These are phyloP conservation scores for Cyclargus thomasi DNA, from an alignment of 1,140 invertebrate genomes.

Conservation along the genomic window DNA sequence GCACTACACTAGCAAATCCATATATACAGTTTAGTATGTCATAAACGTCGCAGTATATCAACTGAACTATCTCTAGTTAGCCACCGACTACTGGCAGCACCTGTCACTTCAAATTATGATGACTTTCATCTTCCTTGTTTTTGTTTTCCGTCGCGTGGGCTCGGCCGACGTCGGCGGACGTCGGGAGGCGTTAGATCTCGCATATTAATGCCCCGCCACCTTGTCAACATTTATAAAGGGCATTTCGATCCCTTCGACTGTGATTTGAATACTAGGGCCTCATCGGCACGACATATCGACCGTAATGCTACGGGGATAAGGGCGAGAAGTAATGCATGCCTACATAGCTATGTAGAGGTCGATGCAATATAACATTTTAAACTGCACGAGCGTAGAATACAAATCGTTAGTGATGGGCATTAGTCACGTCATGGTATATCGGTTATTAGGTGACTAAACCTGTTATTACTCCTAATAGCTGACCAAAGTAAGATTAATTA, in stretches of 20 bases:
- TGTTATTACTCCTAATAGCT: too few species aligned
- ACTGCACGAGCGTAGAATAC: background rate
- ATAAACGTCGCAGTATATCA: too few species aligned
- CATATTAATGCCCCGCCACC: slow-evolving; percentile 5
- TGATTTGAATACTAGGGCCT: slow-evolving; percentile 6
- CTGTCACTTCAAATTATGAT: background rate
- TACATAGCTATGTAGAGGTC: background rate
- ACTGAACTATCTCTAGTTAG: background rate
- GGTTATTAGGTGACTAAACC: too few species aligned
- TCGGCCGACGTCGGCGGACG: background rate
- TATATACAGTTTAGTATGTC: too few species aligned
- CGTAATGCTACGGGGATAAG: background rate
- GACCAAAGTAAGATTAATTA: too few species aligned
- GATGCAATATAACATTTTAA: background rate
- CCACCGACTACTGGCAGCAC: background rate
- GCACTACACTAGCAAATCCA: too few species aligned
- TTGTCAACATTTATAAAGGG: slow-evolving; percentile 15
- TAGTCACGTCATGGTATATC: too few species aligned
- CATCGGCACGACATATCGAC: background rate
- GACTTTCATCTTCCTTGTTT: slow-evolving; percentile 12
- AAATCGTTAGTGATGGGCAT: background rate
- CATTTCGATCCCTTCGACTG: background rate
- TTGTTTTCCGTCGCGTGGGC: background rate
- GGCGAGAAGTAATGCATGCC: background rate
- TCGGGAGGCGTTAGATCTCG: slow-evolving; percentile 5